A percentile compares a stretch with the other conserved stretches of the same genome.
phyloP scores from a whole-genome alignment of 1,140 invertebrate genomes.

The Drosophila sechellia region DNA sequence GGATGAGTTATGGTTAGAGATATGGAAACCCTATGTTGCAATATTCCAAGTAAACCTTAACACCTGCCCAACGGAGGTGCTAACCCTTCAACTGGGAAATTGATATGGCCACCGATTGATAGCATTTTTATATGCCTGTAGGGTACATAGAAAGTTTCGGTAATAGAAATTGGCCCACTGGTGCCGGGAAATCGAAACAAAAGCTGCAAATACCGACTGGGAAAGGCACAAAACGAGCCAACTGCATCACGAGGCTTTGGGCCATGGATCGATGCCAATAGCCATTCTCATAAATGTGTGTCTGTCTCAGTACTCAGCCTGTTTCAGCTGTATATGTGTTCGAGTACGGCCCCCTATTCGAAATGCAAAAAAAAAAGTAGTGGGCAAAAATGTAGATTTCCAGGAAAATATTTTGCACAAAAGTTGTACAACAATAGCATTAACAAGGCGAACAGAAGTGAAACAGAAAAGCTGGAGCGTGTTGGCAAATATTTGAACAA shows the following conservation, averaged over 20 bases:
- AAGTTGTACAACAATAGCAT: constrained; percentile 75
- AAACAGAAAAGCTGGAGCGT: constrained; percentile 23
- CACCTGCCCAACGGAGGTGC: constrained; percentile 2
- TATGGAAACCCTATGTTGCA: neutral
- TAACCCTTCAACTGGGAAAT: constrained; percentile 35
- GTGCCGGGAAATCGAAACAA: constrained; percentile 64
- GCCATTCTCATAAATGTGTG: constrained; percentile 51
- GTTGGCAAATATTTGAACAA: constrained; percentile 64
- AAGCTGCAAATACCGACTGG: constrained; percentile 59
- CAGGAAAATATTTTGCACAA: constrained; percentile 67
- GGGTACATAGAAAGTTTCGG: constrained; percentile 65
- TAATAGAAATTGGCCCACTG: constrained; percentile 57
- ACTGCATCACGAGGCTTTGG: constrained; percentile 55
- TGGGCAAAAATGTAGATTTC: constrained; percentile 41
- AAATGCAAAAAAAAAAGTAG: constrained; percentile 23
- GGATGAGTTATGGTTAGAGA: no score
- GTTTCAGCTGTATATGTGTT: constrained; percentile 1
- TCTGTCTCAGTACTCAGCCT: constrained; percentile 15
- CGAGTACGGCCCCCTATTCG: constrained; percentile 3
- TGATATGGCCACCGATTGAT: constrained; percentile 26
- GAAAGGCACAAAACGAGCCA: constrained; percentile 20
- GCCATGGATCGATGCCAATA: constrained; percentile 69
- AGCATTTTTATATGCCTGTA: constrained; percentile 29
- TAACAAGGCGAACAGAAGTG: constrained; percentile 47
- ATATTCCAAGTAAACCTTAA: neutral